phyloP scores from a whole-genome alignment of 2,888 invertebrate species.

The Hirtodrosophila trivittata region DNA sequence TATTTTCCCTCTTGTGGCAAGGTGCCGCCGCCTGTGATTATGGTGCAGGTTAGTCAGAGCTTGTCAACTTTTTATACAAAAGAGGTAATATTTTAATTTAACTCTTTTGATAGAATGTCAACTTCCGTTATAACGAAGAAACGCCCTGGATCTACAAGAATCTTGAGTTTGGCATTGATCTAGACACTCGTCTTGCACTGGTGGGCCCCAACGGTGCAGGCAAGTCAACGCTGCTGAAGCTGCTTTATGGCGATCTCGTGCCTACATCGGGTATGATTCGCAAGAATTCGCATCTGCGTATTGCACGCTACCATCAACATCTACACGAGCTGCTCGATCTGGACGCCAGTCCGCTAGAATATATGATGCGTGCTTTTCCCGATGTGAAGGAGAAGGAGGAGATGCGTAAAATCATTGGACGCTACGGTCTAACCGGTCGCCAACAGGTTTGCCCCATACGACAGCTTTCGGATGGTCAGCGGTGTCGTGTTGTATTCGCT shows the following conservation, averaged over 20 bases:
- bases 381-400: slow-evolving; percentile 99
- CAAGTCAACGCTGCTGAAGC: slow-evolving; percentile 97
- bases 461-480: slow-evolving; percentile 96
- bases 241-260: slow-evolving; percentile 97
- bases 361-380: slow-evolving; percentile 99
- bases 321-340: slow-evolving; percentile 97
- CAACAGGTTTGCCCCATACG: slow-evolving; percentile 90
- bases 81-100: too few relatives aligned
- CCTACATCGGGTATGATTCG: slow-evolving; percentile 98
- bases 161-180: slow-evolving; percentile 98
- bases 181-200: slow-evolving; percentile 97
- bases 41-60: slow-evolving; percentile 90
- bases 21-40: slow-evolving; percentile 99
- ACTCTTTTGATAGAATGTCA: slow-evolving; percentile 89
- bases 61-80: too few relatives aligned
- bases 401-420: slow-evolving; percentile 99
- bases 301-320: slow-evolving; percentile 99
- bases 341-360: slow-evolving; percentile 97
- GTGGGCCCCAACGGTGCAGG: slow-evolving; percentile 99
- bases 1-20: slow-evolving; percentile 98
- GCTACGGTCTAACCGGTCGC: slow-evolving; percentile 98
- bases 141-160: slow-evolving; percentile 97
- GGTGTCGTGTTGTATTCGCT: slow-evolving; percentile 99
- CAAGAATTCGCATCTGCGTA: slow-evolving; percentile 98
- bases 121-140: slow-evolving; percentile 94